Evolutionary conservation across 1,140 invertebrate species (phyloP).

Genomic region (Drosophila pandora): DNA sequence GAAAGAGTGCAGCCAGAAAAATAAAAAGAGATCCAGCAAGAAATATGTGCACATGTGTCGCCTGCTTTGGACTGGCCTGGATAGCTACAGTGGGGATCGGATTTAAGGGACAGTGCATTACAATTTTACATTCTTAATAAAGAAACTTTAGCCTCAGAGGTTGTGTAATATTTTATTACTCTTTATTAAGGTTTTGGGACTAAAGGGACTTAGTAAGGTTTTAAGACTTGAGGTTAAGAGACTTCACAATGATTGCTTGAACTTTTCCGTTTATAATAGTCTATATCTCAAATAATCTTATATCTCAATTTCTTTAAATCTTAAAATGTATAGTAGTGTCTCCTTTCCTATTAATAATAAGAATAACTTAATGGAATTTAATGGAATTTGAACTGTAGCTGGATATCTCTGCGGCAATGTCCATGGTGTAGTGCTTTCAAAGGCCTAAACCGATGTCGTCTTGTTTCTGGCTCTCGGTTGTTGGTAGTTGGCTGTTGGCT

Average conservation of each 20-base stretch:
- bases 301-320: too few relatives aligned
- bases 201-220: too few relatives aligned
- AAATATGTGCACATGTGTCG: conserved; percentile 71
- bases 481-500: conserved; percentile 40
- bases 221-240: too few relatives aligned
- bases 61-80: conserved; percentile 33
- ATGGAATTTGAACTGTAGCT: not conserved
- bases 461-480: conserved; percentile 46
- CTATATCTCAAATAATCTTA: too few relatives aligned
- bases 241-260: too few relatives aligned
- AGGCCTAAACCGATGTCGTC: conserved; percentile 80
- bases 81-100: conserved; percentile 11
- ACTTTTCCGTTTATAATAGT: too few relatives aligned
- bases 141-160: too few relatives aligned
- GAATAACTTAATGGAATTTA: not conserved
- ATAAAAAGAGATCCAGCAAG: conserved; percentile 42
- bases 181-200: too few relatives aligned
- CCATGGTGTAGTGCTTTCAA: conserved; percentile 67
- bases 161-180: too few relatives aligned
- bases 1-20: conserved; percentile 30
- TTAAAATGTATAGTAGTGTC: too few relatives aligned
- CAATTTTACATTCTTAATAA: too few relatives aligned
- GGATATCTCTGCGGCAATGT: conserved; percentile 41
- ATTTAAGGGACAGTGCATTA: not conserved
- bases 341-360: not conserved